Evolutionary conservation across 1,140 invertebrate genomes (phyloP), one percentile per base, ranked within the genome.

Genomic region (Bombus polaris): DNA sequence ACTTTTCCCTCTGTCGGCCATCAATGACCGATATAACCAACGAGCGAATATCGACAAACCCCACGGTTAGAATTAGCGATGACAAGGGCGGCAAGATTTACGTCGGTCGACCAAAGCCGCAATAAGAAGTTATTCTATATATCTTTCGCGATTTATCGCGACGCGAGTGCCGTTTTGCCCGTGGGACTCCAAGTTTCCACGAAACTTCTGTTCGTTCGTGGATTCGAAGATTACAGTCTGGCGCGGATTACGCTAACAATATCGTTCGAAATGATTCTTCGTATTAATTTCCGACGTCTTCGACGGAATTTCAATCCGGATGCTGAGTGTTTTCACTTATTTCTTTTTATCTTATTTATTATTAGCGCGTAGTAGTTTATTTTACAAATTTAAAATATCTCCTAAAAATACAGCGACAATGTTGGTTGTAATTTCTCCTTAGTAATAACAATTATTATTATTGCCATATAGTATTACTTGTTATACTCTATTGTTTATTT

Each of bases 41-140:
- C 37, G 37, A 62, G 28, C 66, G 39, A 28, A n/a, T 28, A n/a
- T 15, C 35, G 37, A 32, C 37, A 70, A 66, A 22, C 44, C 32
- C 9, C 72, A 53, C 37, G 79, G 66, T 68, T 75, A 72, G 83
- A 88, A 88, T 88, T 88, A 88, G 87, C 65, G 75, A 83, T 59
- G 88, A 86, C 84, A 42, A 71, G 25, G 47, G 68, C 28, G 44
- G 65, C 25, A 42, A 88, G 84, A 89, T 89, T 89, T 89, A 89
- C 62, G 76, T 53, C n/a, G 9, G 25, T 28, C 71, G 42, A n/a
- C 73, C 68, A 66, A 71, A 62, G 72, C 79, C 47, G 87, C 88
- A 89, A 89, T 89, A 89, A 89, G 72, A 89, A 89, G 80, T 89
- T 89, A 87, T 83, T 87, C 88, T 84, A 81, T 89, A 89, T 89